Evolutionary conservation across 2,113 vertebrate genomes (phyloP).

Genomic region (Mobula hypostoma): DNA sequence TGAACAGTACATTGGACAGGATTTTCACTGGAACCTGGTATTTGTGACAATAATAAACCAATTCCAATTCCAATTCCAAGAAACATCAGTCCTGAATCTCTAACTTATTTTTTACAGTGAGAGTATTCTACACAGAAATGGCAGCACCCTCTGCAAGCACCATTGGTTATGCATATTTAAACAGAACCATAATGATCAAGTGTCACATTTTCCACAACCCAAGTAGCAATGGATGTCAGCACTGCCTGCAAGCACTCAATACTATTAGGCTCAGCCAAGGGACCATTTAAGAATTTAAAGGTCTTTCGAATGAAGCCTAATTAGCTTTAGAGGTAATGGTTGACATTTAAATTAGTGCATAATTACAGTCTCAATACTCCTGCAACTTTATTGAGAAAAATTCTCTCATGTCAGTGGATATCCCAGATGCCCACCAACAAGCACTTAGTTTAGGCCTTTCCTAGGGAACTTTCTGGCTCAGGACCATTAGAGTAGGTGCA

Average conservation of each 20-base stretch:
- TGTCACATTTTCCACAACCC: not conserved
- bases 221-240: not conserved
- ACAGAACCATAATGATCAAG: not conserved
- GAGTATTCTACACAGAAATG: not conserved
- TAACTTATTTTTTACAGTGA: not conserved
- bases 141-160: not conserved
- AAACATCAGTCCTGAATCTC: not conserved
- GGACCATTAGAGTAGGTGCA: not conserved
- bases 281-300: not conserved
- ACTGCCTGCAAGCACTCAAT: not conserved
- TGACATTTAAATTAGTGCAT: not conserved
- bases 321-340: not conserved
- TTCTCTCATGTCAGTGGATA: not conserved
- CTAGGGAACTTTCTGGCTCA: not conserved
- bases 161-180: not conserved
- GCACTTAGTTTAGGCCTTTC: not conserved
- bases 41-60: no score
- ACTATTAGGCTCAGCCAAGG: not conserved
- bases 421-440: not conserved
- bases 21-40: no score
- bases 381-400: not conserved
- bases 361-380: not conserved
- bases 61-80: no score
- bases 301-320: not conserved
- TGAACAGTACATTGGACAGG: no score